Base-by-base conservation (phyloP, 2,797 vertebrate genomes). In the Gila robusta region DNA sequence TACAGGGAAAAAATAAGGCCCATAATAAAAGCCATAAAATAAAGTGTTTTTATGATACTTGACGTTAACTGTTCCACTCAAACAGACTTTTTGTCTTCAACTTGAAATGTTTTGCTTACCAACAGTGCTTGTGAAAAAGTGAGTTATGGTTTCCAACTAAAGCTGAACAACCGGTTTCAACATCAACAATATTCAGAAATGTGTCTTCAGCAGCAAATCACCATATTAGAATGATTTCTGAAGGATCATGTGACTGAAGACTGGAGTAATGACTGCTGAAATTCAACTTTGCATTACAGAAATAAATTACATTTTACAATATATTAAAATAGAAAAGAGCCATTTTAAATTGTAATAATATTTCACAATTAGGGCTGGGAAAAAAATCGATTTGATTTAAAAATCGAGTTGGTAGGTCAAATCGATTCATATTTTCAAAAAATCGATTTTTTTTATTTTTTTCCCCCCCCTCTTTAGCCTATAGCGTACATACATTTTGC, bases 41-140 rank as follows among this genome's bases (percentile, higher is more conserved):
- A 69, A 84, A 78, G 9, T 70, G 26, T 39, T 64, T 86, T 84
- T 59, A 69, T 49, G 54, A 77, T 39, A 28, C 73, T 37, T 35
- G 19, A 77, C 19, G 7, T 56, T 7, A 56, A 56, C 21, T 56
- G 19, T 16, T 59, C 52, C 35, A 39, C 35, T 73, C 12, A 0
- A 32, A 37, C 6, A 52, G 49, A 56, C 41, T 12, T 59, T 56
- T 54, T 23, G 35, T n/a, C 73, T 78, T 37, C 8, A 23, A n/a
- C 28, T 66, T 77, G 11, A 77, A 77, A 56, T 16, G 32, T 56
- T 56, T 32, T 52, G 16, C 19, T 59, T 28, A 44, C 10, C 54
- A 52, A n/a, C 26, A 41, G 23, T n/a, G 67, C 32, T 28, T 71
- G 11, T 26, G 49, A 19, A 19, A 76, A 35, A 35, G 54, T 23